Base-by-base conservation (phyloP, 2,113 vertebrate genomes). In the Melanotaenia duboulayi region DNA sequence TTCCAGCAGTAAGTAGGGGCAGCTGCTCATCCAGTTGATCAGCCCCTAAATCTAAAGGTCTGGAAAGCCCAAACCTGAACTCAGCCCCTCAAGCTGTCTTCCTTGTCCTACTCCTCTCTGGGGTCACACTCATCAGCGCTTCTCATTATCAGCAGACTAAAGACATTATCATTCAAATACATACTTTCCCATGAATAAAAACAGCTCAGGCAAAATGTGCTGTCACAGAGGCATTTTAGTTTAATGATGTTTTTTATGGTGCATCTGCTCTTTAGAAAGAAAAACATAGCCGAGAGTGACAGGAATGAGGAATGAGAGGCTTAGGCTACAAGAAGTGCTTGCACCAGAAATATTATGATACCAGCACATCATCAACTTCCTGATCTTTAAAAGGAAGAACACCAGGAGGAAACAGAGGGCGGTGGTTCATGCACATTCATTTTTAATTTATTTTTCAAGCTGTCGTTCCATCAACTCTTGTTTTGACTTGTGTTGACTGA, bases 361-460 rank as follows among this genome's bases (percentile, higher is more conserved):
- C 65, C 60, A 83, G 42, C 44, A 39, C 66, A 74, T 80, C 46
- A 56, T 72, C 71, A 48, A 51, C 71, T 44, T 22, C 20, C 58
- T 7, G 16, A 72, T 76, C 28, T 46, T 87, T 83, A 72, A 80
- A 75, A 24, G 28, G 39, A 65, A 69, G 39, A 66, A 71, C 63
- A 65, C 12, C 1, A 23, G 42, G 67, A 66, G 54, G 61, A 48
- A 2, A 62, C 66, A 40, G 57, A 75, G 70, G 74, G 65, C 19
- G 37, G 66, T 16, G 70, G 70, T 65, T 87, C 62, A 25, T 79
- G 69, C 78, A 70, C 85, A 83, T 90, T 89, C 75, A 90, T 92
- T 81, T 85, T 87, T 88, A 80, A 91, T 90, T 84, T 68, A 84
- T 87, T 78, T 81, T 81, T 51, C 65, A 66, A 86, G 80, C 76